These are phyloP conservation scores for Crenichthys baileyi DNA, from an alignment of 2,797 vertebrate species.

Conservation along the genomic window DNA sequence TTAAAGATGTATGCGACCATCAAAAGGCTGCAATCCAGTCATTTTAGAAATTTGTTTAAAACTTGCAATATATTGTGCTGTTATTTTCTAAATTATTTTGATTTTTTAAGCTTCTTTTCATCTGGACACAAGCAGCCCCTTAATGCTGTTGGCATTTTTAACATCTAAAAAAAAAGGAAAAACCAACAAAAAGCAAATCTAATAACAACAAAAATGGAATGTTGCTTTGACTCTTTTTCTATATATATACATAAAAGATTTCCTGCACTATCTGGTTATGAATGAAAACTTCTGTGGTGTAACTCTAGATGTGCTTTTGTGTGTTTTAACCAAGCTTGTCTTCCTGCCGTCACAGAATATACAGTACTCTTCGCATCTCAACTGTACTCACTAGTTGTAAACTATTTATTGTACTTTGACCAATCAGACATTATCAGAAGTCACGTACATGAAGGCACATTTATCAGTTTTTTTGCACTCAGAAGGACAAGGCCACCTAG, in stretches of 20 bases:
- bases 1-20: conserved; percentile 71
- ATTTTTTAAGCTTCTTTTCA: conserved; percentile 57
- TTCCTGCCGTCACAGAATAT: conserved; percentile 91
- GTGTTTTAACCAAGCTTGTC: conserved; percentile 93
- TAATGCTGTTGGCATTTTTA: conserved; percentile 85
- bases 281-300: conserved; percentile 91
- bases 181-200: conserved; percentile 45
- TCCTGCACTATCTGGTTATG: conserved; percentile 92
- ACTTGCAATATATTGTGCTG: conserved; percentile 85
- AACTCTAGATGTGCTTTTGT: conserved; percentile 91
- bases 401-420: conserved; percentile 88
- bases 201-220: conserved; percentile 83
- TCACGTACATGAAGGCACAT: conserved; percentile 79
- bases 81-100: conserved; percentile 66
- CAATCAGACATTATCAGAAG: conserved; percentile 81
- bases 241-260: conserved; percentile 74
- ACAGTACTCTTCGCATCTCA: conserved; percentile 85
- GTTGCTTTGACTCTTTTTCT: conserved; percentile 86
- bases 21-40: conserved; percentile 76
- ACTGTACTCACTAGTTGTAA: conserved; percentile 85
- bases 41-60: conserved; percentile 80
- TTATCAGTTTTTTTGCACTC: conserved; percentile 77
- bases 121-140: conserved; percentile 68
- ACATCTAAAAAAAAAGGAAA: conserved; percentile 67
- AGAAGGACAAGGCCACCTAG: conserved; percentile 83